These are phyloP conservation scores for Odobenus rosmarus DNA, from an alignment of 2,113 vertebrate genomes.

Conservation along the genomic window DNA sequence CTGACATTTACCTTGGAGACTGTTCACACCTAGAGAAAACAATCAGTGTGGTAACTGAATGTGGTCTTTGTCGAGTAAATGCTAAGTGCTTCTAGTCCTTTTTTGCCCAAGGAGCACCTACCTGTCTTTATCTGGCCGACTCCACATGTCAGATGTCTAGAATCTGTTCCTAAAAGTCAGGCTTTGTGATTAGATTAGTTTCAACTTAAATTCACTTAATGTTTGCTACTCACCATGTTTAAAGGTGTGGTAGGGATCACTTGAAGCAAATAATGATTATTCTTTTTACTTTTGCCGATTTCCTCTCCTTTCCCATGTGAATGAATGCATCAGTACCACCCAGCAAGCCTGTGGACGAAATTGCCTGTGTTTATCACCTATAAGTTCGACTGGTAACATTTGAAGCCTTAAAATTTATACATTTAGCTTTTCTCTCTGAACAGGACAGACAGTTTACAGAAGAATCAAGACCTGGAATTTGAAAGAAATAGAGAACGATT, in stretches of 20 bases:
- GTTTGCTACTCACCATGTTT: not conserved
- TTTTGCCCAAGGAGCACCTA: not conserved
- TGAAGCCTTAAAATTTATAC: conserved; percentile 5
- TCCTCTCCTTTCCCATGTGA: not conserved
- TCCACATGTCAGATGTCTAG: not conserved
- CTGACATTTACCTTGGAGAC: not conserved
- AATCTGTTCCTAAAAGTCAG: not conserved
- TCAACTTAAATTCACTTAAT: not conserved
- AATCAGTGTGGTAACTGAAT: not conserved
- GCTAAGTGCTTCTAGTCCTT: not conserved
- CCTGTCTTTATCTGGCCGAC: not conserved
- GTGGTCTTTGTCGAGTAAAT: not conserved
- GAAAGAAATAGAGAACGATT: conserved; percentile 98
- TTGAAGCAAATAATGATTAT: conserved; percentile 3
- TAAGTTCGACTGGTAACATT: not conserved
- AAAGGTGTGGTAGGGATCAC: not conserved
- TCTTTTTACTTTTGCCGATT: not conserved
- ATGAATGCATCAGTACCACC: not conserved
- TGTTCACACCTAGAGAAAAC: not conserved
- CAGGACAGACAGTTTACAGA: conserved; percentile 96
- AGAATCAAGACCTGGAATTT: conserved; percentile 98
- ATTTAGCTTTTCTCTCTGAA: conserved; percentile 70
- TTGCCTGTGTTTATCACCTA: not conserved
- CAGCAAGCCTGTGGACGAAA: not conserved
- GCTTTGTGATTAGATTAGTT: not conserved